Evolutionary conservation across 2,888 invertebrate genomes (phyloP), one percentile per base, ranked within the genome.

Genomic region (Torymus auratus): DNA sequence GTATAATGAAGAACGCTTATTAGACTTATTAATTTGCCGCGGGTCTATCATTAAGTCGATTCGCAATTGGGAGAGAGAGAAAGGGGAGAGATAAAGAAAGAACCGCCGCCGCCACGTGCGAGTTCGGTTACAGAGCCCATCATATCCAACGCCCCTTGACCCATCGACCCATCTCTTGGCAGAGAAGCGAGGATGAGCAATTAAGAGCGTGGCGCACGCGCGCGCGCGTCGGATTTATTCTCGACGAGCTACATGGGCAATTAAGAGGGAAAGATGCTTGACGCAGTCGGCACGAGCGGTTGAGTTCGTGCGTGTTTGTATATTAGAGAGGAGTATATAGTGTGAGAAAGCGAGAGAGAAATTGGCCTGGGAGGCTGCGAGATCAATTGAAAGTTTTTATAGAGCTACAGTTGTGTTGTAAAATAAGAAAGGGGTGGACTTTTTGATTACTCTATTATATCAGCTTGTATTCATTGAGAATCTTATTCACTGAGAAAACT

Each of bases 161-260:
- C 79, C 79, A 61, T 56, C 78, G 68, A 81, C 56, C 76, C 80
- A n/a, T 17, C 56, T 41, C 12, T 2, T 17, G 14, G 2, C 5
- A 52, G 58, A 60, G 50, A 50, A 53, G 60, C 3, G 23, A 14
- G 13, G 10, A 70, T 79, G 83, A 84, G 88, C 88, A 90, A 90
- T 90, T 90, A 90, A 88, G 87, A 86, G 85, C 84, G 85, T 85
- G 84, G 83, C 77, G 80, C 83, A n/a, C 81, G 60, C 55, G 83
- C 41, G 83, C 83, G 83, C 85, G 85, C 82, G 83, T 85, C 84
- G 84, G 85, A 88, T 87, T 89, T 89, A 88, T 89, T 89, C 89
- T 89, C 84, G 68, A 55, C 60, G 11, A 41, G 14, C 62, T 11
- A 50, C 11, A 15, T n/a, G 41, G 62, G 15, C 50, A 55, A 73